Base-by-base conservation (phyloP, 2,113 vertebrate species). In the Vicugna pacos region DNA sequence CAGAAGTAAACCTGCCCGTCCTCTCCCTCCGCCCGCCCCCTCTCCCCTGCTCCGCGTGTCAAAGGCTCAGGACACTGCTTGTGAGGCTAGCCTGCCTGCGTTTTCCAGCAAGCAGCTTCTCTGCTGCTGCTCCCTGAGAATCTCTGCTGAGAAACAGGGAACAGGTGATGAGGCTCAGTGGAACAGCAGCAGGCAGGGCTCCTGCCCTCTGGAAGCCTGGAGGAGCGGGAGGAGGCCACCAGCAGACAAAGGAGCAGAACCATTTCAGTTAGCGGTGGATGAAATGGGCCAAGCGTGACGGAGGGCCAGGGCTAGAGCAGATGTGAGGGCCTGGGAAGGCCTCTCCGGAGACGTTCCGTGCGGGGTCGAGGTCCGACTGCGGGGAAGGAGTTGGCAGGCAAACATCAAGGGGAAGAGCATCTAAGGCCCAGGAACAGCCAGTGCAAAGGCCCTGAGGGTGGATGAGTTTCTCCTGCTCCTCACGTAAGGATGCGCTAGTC, bases 401-500 rank as follows among this genome's bases (percentile, higher is more conserved):
- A 62, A 54, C 77, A 19, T 50, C 13, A 7, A 26, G 35, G 48
- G 28, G 3, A 8, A 50, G 28, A 7, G 0, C 2, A 2, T 22
- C 65, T 69, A 4, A 28, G 50, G 48, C 48, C 7, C 2, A 42
- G 17, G 70, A 48, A 12, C 2, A 14, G 52, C 80, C 60, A 14
- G 6, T 35, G 67, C 92, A 52, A 76, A 91, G 70, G 82, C 69
- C 91, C 80, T 42, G 58, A 32, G 26, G 19, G 8, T 8, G 19
- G 46, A 3, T 0, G 22, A 48, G 28, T 42, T 58, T 38, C 8
- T 67, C n/a, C 93, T 22, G 72, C 2, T 32, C 32, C 38, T 79
- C 48, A 54, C 0, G 0, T 11, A 1, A 28, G 70, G 88, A 46
- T 7, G 0, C 28, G 0, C 5, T 0, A 5, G 24, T 8, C 65